Evolutionary conservation across 2,113 vertebrate species (phyloP).

Genomic region (Petrocephalus microphthalmus): DNA sequence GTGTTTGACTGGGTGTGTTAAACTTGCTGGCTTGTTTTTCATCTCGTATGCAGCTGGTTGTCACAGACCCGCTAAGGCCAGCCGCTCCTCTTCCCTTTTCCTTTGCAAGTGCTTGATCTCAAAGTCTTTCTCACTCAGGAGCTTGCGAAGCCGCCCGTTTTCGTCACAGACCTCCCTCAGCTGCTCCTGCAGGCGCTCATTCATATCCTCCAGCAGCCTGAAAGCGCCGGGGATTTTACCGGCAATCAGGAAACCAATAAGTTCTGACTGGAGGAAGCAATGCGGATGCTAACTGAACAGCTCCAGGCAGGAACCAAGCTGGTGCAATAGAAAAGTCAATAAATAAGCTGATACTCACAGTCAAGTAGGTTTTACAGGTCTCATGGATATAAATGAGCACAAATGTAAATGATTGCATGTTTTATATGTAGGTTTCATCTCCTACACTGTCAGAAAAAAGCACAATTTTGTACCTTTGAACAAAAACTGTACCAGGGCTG

Average conservation of each 20-base stretch:
- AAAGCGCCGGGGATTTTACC: not conserved
- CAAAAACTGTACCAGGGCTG: too few species aligned
- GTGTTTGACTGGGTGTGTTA: not conserved
- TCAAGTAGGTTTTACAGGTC: not conserved
- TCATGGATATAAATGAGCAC: not conserved
- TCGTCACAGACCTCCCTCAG: constrained; percentile 75
- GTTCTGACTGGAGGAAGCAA: not conserved
- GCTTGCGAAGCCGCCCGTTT: constrained; percentile 78
- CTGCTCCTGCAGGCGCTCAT: constrained; percentile 59
- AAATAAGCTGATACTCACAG: not conserved
- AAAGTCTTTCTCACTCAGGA: constrained; percentile 80
- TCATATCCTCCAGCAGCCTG: constrained; percentile 51
- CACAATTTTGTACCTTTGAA: too few species aligned
- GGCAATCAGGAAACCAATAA: not conserved
- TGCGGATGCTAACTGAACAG: not conserved
- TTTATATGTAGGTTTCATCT: not conserved
- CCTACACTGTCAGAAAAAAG: not conserved
- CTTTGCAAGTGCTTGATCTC: constrained; percentile 79
- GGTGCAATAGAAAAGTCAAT: not conserved
- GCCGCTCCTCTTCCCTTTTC: constrained; percentile 70
- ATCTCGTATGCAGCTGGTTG: too few species aligned
- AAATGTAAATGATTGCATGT: not conserved
- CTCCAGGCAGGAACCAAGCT: not conserved
- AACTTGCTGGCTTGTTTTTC: not conserved
- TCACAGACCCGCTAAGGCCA: constrained; percentile 69